Percentiles rank a stretch among this genome's conserved stretches.
These are phyloP conservation scores for Apoderus coryli DNA, from an alignment of 2,888 invertebrate species.

Conservation along the genomic window DNA sequence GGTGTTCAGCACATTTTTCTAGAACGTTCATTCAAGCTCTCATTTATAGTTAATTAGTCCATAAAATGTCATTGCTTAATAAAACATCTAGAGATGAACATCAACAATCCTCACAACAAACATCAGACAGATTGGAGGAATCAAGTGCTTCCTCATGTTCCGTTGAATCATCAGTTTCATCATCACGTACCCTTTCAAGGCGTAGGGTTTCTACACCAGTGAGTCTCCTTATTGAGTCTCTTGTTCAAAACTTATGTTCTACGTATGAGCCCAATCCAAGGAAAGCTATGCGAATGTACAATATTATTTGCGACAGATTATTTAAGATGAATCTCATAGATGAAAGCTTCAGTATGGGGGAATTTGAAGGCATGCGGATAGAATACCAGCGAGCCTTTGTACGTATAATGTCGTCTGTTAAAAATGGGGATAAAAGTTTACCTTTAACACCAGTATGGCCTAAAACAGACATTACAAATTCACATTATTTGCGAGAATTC, in stretches of 20 bases:
- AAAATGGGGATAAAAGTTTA: constrained; percentile 38
- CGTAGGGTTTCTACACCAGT: constrained; percentile 42
- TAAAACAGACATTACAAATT: constrained; percentile 37
- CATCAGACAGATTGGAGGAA: too few species aligned
- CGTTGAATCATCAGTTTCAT: too few species aligned
- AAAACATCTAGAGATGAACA: too few species aligned
- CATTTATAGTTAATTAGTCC: too few species aligned
- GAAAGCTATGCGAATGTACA: constrained; percentile 45
- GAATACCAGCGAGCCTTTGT: constrained; percentile 53
- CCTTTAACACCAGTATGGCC: constrained; percentile 39
- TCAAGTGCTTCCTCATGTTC: too few species aligned
- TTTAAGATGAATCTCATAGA: constrained; percentile 55
- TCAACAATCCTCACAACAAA: too few species aligned
- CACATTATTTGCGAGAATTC: constrained; percentile 54
- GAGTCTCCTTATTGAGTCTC: constrained; percentile 53
- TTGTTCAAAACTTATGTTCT: constrained; percentile 52
- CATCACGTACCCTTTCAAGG: too few species aligned
- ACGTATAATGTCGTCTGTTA: constrained; percentile 45
- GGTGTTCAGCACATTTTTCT: too few species aligned
- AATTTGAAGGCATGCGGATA: constrained; percentile 53
- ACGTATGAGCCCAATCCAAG: constrained; percentile 45
- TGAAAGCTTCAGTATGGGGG: constrained; percentile 50
- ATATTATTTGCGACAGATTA: constrained; percentile 51
- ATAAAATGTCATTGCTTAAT: too few species aligned
- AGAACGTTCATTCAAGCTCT: too few species aligned